Conservation (phyloP, 2,888 invertebrate genomes). For the Nephrotoma flavescens region DNA sequence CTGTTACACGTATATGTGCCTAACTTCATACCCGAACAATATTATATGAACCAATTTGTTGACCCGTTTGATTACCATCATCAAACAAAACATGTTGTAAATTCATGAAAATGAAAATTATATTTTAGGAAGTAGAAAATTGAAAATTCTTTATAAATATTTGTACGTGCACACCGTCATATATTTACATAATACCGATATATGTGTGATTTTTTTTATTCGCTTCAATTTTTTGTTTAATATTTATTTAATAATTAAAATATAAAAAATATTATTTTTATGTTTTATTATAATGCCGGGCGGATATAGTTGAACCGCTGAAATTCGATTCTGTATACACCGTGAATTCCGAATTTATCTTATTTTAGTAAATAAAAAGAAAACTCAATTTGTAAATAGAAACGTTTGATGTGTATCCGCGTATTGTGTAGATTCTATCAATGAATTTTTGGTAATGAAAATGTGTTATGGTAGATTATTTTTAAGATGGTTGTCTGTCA, state of each 20-base stretch:
- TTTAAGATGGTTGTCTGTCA: neutral
- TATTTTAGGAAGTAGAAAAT: neutral
- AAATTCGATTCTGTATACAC: neutral
- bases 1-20: neutral
- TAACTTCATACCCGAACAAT: neutral
- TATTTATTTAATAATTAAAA: neutral
- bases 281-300: neutral
- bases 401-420: neutral
- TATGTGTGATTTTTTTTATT: neutral
- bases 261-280: neutral
- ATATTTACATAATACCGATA: neutral
- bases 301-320: neutral
- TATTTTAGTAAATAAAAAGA: neutral
- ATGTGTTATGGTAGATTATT: neutral
- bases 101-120: neutral
- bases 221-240: neutral
- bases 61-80: neutral
- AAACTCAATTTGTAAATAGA: neutral
- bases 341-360: neutral
- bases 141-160: neutral
- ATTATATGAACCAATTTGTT: neutral
- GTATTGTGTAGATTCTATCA: neutral
- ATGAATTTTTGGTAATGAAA: neutral
- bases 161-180: neutral
- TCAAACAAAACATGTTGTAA: neutral